Base-by-base conservation (phyloP, 2,113 vertebrate genomes). In the Mesocricetus auratus region DNA sequence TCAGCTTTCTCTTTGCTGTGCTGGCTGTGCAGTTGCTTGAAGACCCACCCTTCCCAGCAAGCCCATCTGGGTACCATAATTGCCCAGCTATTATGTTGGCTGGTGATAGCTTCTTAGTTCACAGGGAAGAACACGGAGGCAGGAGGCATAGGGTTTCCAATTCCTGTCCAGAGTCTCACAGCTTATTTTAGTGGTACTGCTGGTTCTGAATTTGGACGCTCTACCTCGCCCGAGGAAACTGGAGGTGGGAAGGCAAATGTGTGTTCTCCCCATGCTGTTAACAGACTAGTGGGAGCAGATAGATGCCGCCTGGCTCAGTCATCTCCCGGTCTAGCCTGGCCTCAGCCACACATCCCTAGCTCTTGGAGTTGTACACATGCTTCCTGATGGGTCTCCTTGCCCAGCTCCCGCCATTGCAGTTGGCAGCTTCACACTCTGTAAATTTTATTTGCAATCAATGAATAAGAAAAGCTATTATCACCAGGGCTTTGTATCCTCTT, bases 371-470 rank as follows among this genome's bases (percentile, higher is more conserved):
- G 71, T 86, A 77, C 78, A 82, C 71, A 56, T 19, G 13, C 15
- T 86, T 82, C 42, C 92, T 53, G 64, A 88, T 36, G 97, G 97
- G 98, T 96, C 95, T 97, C 96, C 93, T 96, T 86, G 96, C 96
- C 93, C 68, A 96, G 58, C 97, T 98, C 98, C 97, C 96, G 94
- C 69, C 69, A 94, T 98, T 95, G 94, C 91, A 75, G 89, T 98
- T 98, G 98, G 97, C 94, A 96, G 97, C 96, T 98, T 98, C 98
- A 98, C 98, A 98, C 98, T 98, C 98, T 98, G 97, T 98, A 96
- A 98, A 98, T 98, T 98, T 98, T 99, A 98, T 98, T 98, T 98
- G 92, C 97, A 97, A 98, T 98, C 97, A 42, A 98, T 98, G 98
- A 98, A 98, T 98, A 98, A 83, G 81, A 62, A 83, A 98, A 96